Evolutionary conservation across 2,113 vertebrate species (phyloP), one percentile per base, ranked within the genome.

Genomic region (Elephas maximus): DNA sequence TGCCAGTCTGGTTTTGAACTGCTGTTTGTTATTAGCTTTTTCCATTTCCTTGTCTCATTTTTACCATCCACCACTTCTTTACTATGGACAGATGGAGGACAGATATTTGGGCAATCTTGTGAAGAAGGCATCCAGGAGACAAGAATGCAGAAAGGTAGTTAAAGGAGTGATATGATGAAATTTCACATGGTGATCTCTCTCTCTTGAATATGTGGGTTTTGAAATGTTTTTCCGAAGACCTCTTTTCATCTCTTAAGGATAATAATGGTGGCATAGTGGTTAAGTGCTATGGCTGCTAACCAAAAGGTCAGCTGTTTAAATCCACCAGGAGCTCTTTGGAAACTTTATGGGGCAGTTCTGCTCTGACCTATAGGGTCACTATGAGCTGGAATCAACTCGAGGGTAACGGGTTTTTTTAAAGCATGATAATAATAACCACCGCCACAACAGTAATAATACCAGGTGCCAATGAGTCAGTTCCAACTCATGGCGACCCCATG

Each of bases 81-180:
- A 89, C 95, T 97, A 95, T 96, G 97, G 96, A 85, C 86, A 77
- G 94, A 96, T 78, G 94, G 88, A 96, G 93, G 94, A 88, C 94
- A 96, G 96, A 95, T 45, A 18, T 79, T 37, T 37, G 37, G 62
- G 8, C 6, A 28, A 5, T 57, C 77, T 90, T 30, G 48, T 85
- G 92, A 88, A 0, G 12, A 53, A 53, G 83, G 88, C 71, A 48
- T 94, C 93, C 73, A 18, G 5, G 0, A 12, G 73, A 76, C 5
- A 63, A 45, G 17, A 6, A 1, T 45, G 77, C 86, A 69, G 96
- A 71, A 77, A 15, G 65, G 45, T 5, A 79, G 28, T 45, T 74
- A 63, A 69, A 94, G 90, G 97, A 85, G 79, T 17, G 6, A 20
- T 21, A 48, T 67, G 44, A 26, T 2, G 0, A 28, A 63, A 45